A percentile compares a stretch with the other conserved stretches of the same genome.
These are phyloP conservation scores for Scaptomyza hsui DNA, from an alignment of 1,140 invertebrate species.

Conservation along the genomic window DNA sequence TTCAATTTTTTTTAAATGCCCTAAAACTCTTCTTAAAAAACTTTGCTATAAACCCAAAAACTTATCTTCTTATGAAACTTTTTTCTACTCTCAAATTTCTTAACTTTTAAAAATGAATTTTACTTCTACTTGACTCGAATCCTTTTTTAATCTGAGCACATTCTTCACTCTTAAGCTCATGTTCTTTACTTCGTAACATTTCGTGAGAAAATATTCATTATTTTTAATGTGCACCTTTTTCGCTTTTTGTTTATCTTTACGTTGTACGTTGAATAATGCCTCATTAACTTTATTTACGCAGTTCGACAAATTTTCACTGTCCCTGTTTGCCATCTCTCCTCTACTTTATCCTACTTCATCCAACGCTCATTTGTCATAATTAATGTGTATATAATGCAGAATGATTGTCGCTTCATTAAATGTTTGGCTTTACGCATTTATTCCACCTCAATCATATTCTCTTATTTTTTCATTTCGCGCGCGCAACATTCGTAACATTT, in stretches of 20 bases:
- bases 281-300: slow-evolving; percentile 46
- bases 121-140: no score
- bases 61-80: no score
- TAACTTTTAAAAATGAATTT: no score
- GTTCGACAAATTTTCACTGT: slow-evolving; percentile 32
- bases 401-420: slow-evolving; percentile 50
- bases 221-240: slow-evolving; percentile 19
- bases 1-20: no score
- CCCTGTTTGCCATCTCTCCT: background rate
- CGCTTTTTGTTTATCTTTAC: slow-evolving; percentile 17
- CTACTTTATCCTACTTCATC: background rate
- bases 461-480: slow-evolving; percentile 1
- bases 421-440: slow-evolving; percentile 29
- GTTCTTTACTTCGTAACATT: background rate
- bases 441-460: slow-evolving; percentile 25
- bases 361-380: slow-evolving; percentile 32
- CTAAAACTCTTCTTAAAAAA: no score
- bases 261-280: slow-evolving; percentile 30
- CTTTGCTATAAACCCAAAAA: no score
- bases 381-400: slow-evolving; percentile 48
- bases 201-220: slow-evolving; percentile 6
- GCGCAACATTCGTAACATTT: slow-evolving; percentile 16
- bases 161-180: background rate
- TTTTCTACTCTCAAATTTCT: no score
- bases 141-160: no score